Base-by-base conservation (phyloP, 2,113 vertebrate species). In the Microcebus jonahi region DNA sequence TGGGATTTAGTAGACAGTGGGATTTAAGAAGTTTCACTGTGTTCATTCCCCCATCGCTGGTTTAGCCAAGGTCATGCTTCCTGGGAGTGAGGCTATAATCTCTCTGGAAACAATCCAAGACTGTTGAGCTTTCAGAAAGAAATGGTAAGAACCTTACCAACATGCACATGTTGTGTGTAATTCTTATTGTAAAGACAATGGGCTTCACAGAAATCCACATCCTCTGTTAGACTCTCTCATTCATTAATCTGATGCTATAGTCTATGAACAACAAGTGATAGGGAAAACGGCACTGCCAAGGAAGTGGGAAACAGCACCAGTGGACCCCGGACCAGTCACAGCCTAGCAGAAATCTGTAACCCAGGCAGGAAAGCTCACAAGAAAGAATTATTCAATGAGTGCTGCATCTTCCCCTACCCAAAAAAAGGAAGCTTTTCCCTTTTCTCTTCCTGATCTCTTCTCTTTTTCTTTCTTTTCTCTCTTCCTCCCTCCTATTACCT, bases 231-330 rank as follows among this genome's bases (percentile, higher is more conserved):
- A 39, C 55, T 84, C 80, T 86, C 96, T 59, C 88, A 93, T 93
- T 93, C 88, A 93, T 96, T 98, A 97, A 92, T 53, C 88, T 42
- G 65, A 80, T 85, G 65, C 87, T 67, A 7, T 55, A 85, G 94
- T 96, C 98, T 98, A 84, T 13, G 79, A 89, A 81, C 71, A 84
- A 65, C 92, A 96, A 96, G 80, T 55, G 65, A 34, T 84, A 93
- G 70, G 8, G 8, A 71, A 80, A 90, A 79, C 36, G 12, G 18
- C 57, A 67, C 15, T 48, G 20, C n/a, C 2, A 6, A 59, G 34
- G 88, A 88, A 87, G 91, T 68, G 90, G 96, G 80, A 95, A 42
- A 83, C 55, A 95, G 48, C 31, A 80, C n/a, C 10, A 13, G 3
- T 55, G 84, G 81, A 95, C 87, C 85, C 34, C 10, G 29, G 48